Evolutionary conservation across 2,113 vertebrate species (phyloP), one percentile per base, ranked within the genome.

Genomic region (Baryphthengus martii): DNA sequence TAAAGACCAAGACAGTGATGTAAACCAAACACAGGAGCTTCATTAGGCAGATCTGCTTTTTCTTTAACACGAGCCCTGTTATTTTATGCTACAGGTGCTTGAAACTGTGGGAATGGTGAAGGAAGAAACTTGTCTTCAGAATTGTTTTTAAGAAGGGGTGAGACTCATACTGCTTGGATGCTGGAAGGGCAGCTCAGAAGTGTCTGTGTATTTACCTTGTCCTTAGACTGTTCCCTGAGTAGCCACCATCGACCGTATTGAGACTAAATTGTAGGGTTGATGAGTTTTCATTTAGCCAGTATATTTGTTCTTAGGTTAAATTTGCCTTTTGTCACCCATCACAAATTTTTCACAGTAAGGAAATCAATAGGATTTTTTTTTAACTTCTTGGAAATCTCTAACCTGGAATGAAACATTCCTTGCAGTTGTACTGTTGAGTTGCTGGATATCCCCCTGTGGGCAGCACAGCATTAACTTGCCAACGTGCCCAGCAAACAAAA

Each of bases 231-330:
- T 21, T 47, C 25, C 29, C 13, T n/a, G 26, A 26, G 52, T n/a
- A 39, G 8, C 49, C 53, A 16, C 58, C 13, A 5, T 7, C 3
- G 4, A 6, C n/a, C 7, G 1, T 0, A 1, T 26, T 35, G 42
- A 33, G 33, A n/a, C 5, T 39, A 4, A 83, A 35, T 0, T 47
- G 17, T 28, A 19, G 19, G 10, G 2, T 31, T 45, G 7, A 4
- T 13, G 44, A 68, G 28, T 11, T 73, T 84, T 74, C 0, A 16
- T 79, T 55, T 53, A 18, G 52, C 8, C 42, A 42, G 0, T 21
- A 2, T 6, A 9, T 59, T 72, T 76, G 29, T 53, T 91, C 59
- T 52, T 56, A 9, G 1, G 11, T n/a, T 85, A 65, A 68, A 65
- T 49, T 47, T 61, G 5, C 19, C 31, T 85, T 94, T 79, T 47